Base-by-base conservation (phyloP, 2,797 vertebrate genomes). In the Phrynocephalus vlangalii region DNA sequence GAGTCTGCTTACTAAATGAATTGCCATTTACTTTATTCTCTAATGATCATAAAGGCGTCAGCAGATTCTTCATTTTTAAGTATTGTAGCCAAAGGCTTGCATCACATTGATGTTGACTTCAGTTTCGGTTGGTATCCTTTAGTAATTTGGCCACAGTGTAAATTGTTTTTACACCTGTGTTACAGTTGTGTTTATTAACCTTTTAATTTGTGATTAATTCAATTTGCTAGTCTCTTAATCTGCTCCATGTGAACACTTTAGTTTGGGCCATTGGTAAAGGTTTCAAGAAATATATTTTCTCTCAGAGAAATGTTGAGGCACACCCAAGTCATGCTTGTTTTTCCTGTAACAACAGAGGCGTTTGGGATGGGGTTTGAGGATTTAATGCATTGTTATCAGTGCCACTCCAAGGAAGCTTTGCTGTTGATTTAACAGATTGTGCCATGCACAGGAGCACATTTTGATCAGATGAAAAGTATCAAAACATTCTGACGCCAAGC, bases 391-490 rank as follows among this genome's bases (percentile, higher is more conserved):
- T 66, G 52, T 68, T 78, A 38, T 50, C 20, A 70, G n/a, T 68
- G 44, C 78, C 15, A 10, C 6, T 79, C 15, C 79, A 20, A 22
- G 28, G 22, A 71, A 38, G 33, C 78, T 63, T 73, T 28, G 33
- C 28, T 48, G 44, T 28, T 73, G n/a, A 3, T 22, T 73, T 67
- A 28, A 5, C 48, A 52, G 28, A 28, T 71, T 52, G 48, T 1
- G 20, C n/a, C 24, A 11, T 10, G 63, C 11, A 48, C 28, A 86
- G 18, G 33, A 66, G 44, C 78, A 86, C 60, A 63, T 80, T 71
- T 63, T 81, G 70, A 67, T 86, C 52, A 73, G 44, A 73, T 86
- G 75, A 79, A 52, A 38, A 86, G 30, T 28, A 76, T 63, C 38
- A 87, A 63, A 82, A 87, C 44, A 87, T 73, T 30, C 60, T 82